Evolutionary conservation across 2,888 invertebrate genomes (phyloP).

Genomic region (Cryptus viduatorius): DNA sequence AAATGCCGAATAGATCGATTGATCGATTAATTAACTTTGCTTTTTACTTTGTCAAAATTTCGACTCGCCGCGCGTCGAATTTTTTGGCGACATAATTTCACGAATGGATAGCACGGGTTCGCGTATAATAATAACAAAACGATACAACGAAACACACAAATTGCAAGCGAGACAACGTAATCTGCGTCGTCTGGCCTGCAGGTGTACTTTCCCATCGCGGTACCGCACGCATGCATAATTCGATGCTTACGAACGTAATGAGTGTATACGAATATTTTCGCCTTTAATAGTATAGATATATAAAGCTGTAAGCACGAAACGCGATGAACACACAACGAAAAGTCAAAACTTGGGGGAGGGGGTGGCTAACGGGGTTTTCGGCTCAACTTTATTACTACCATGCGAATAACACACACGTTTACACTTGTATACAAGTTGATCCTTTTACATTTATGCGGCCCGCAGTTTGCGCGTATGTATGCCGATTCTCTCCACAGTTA

Average conservation of each 20-base stretch:
- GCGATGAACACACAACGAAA: conserved; percentile 33
- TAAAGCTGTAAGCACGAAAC: neutral
- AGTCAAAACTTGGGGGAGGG: conserved; percentile 19
- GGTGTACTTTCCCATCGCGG: conserved; percentile 64
- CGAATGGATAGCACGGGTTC: neutral
- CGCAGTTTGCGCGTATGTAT: neutral
- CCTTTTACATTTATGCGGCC: neutral
- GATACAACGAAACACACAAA: neutral
- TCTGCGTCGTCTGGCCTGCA: conserved; percentile 62
- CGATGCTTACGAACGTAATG: conserved; percentile 43
- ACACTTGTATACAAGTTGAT: neutral
- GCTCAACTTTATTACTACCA: conserved; percentile 11
- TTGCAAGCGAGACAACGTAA: conserved; percentile 43
- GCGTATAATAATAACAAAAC: conserved; percentile 3
- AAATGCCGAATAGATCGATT: neutral
- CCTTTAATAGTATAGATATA: neutral
- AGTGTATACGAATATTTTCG: conserved; percentile 42
- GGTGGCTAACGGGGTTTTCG: neutral
- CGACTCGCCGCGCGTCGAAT: neutral
- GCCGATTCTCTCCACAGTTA: conserved; percentile 18
- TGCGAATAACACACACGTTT: conserved; percentile 22
- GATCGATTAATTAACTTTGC: neutral
- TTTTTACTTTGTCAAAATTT: neutral
- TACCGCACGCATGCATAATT: conserved; percentile 66
- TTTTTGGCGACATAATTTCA: neutral